Evolutionary conservation across 1,140 invertebrate species (phyloP), one percentile per base, ranked within the genome.

Genomic region (Sitobion miscanthi): DNA sequence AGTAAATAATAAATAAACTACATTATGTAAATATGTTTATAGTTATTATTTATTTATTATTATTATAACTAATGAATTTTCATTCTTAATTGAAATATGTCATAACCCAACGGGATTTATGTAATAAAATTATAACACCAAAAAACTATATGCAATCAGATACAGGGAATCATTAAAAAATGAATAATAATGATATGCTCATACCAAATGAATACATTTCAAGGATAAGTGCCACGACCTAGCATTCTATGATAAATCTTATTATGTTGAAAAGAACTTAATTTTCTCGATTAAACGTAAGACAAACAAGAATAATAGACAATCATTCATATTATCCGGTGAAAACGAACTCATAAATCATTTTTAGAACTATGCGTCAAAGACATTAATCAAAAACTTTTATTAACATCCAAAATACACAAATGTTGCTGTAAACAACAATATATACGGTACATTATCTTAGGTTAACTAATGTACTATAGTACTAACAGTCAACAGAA

Each of bases 311-410:
- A 85, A 42, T 69, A 69, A 69, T 85, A 85, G 21, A 85, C 83
- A 83, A 83, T 83, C 82, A 83, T 23, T 83, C 82, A 42, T 42
- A 35, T 38, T 5, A 83, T 82, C 62, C n/a, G 62, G 62, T 69
- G 14, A 30, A 69, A 69, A 69, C 62, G 30, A 69, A 69, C 62
- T 69, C 62, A 69, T 69, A n/a, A 69, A 69, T 69, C 62, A 69
- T 69, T 69, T 69, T 69, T 69, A 69, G 30, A 69, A 69, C 62
- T 69, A 69, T 69, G 62, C n/a, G 62, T n/a, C 62, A 69, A 69
- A 69, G 14, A 69, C 62, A 69, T 69, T 69, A 69, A 69, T n/a
- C 62, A n/a, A 69, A 69, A n/a, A 69, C 30, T 69, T 69, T 69
- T 69, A 69, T 69, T 69, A 69, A 69, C 62, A 69, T 69, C 62